A percentile compares a stretch with the other conserved stretches of the same genome.
Conservation (phyloP, 2,888 invertebrate species). For the Tachina fera region DNA sequence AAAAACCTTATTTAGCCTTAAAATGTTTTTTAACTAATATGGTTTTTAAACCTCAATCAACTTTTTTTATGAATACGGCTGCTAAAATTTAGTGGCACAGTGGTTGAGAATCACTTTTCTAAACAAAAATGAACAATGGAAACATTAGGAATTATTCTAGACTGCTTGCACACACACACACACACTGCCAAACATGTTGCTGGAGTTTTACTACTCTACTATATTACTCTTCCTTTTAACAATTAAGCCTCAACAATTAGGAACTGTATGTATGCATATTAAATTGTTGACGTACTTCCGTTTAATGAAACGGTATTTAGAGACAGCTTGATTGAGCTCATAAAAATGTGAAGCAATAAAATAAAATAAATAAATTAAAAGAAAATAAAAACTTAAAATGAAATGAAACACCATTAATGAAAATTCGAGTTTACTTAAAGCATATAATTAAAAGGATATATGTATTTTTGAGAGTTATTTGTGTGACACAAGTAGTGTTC, state of each 20-base stretch:
- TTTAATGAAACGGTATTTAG: conserved; percentile 35
- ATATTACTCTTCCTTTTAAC: not conserved
- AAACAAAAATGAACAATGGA: conserved; percentile 27
- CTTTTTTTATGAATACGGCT: too few species aligned
- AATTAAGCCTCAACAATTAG: too few species aligned
- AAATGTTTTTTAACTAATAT: too few species aligned
- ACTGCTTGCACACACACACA: conserved; percentile 1
- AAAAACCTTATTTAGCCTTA: too few species aligned
- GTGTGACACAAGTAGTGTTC: too few species aligned
- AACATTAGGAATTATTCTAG: conserved; percentile 1
- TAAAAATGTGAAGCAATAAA: not conserved
- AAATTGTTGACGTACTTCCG: conserved; percentile 36
- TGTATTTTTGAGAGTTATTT: too few species aligned
- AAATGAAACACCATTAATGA: too few species aligned
- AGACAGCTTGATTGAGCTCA: not conserved
- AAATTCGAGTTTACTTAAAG: too few species aligned
- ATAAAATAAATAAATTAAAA: not conserved
- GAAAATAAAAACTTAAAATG: too few species aligned
- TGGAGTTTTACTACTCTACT: not conserved
- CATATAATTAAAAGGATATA: too few species aligned
- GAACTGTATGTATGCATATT: not conserved
- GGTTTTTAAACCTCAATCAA: too few species aligned
- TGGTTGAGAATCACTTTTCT: not conserved
- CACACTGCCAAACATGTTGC: not conserved
- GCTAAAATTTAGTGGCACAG: too few species aligned